These are phyloP conservation scores for Astropecten irregularis DNA, from an alignment of 53 echinoderm and acorn worm species.

Conservation along the genomic window DNA sequence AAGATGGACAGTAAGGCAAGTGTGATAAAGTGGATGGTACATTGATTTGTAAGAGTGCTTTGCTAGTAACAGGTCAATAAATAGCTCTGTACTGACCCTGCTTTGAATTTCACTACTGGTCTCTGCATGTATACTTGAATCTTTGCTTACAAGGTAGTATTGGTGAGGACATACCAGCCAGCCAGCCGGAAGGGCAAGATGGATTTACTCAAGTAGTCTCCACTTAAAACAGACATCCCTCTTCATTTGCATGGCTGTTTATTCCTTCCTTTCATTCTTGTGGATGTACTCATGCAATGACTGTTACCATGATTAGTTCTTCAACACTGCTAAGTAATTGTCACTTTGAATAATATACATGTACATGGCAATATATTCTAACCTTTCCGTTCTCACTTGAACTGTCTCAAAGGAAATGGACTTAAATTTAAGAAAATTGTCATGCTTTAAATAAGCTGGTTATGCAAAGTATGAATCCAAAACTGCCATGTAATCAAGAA, in stretches of 20 bases:
- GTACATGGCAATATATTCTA: too few species aligned
- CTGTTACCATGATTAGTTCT: constrained; percentile 29
- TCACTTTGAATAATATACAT: too few species aligned
- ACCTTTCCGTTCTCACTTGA: too few species aligned
- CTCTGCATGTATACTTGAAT: constrained; percentile 24
- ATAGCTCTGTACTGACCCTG: constrained; percentile 50
- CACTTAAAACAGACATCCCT: constrained; percentile 4
- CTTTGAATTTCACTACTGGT: constrained; percentile 37
- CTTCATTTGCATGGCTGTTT: constrained; percentile 17
- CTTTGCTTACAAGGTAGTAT: background rate
- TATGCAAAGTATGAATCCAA: too few species aligned
- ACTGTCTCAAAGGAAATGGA: too few species aligned
- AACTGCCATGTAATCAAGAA: too few species aligned
- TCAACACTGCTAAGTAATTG: constrained; percentile 10
- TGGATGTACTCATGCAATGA: constrained; percentile 7
- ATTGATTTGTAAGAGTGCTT: constrained; percentile 64
- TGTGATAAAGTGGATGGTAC: constrained; percentile 62
- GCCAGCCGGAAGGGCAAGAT: constrained; percentile 40
- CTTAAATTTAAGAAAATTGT: too few species aligned
- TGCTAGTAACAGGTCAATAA: constrained; percentile 61
- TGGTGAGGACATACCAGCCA: background rate
- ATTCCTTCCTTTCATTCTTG: background rate
- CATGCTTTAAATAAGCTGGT: too few species aligned
- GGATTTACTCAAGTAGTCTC: constrained; percentile 48
- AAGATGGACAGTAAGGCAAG: constrained; percentile 43